Evolutionary conservation across 2,888 invertebrate species (phyloP).

Genomic region (Orthosia cruda): DNA sequence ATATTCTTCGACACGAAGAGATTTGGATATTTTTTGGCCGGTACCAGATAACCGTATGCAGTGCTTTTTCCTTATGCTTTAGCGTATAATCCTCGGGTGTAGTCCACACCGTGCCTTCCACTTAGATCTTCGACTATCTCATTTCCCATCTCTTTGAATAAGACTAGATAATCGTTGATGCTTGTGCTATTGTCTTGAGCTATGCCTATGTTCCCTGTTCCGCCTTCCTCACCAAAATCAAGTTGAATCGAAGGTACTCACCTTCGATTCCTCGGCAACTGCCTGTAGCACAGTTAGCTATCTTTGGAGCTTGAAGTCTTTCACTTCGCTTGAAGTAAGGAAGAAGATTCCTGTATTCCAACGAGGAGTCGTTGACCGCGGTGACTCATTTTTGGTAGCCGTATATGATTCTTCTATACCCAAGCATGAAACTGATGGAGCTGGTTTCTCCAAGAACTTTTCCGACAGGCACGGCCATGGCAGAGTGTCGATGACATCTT

Average conservation of each 20-base stretch:
- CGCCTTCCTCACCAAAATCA: constrained; percentile 9
- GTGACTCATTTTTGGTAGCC: constrained; percentile 37
- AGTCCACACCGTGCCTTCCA: constrained; percentile 28
- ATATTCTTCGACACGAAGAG: constrained; percentile 33
- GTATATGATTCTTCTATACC: constrained; percentile 26
- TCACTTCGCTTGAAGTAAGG: constrained; percentile 40
- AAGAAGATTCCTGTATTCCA: constrained; percentile 28
- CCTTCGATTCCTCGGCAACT: constrained; percentile 28
- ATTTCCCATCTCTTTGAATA: constrained; percentile 50
- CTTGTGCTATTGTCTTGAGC: constrained; percentile 34
- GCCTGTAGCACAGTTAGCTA: constrained; percentile 15
- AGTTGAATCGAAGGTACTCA: too few relatives aligned
- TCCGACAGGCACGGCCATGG: constrained; percentile 1
- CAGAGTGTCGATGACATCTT: constrained; percentile 9
- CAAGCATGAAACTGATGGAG: constrained; percentile 13
- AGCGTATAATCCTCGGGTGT: constrained; percentile 19
- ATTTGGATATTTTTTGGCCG: constrained; percentile 35
- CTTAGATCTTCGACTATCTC: constrained; percentile 39
- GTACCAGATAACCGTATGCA: constrained; percentile 40
- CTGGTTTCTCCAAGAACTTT: constrained; percentile 38
- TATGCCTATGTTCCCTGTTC: constrained; percentile 30
- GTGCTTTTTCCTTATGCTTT: constrained; percentile 50
- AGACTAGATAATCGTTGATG: constrained; percentile 28
- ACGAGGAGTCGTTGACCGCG: constrained; percentile 43
- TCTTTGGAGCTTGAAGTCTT: constrained; percentile 22